phyloP scores from a whole-genome alignment of 2,797 vertebrate genomes.

The Onychomys leucogaster region DNA sequence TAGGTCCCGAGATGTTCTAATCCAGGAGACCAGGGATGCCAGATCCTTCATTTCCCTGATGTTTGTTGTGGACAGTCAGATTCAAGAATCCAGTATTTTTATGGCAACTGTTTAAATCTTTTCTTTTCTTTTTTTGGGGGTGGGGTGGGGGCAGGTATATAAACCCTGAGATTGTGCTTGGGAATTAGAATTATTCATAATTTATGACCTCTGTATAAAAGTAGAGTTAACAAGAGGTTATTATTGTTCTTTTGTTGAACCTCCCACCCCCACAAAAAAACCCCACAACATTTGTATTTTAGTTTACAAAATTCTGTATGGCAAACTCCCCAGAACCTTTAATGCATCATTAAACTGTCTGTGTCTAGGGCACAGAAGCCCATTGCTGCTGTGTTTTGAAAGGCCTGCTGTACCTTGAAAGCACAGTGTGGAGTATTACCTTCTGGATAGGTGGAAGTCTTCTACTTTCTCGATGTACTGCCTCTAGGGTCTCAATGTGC shows the following conservation, averaged over 20 bases:
- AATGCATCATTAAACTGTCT: conserved; percentile 48
- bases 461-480: conserved; percentile 97
- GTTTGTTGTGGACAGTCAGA: conserved; percentile 13
- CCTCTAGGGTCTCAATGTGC: conserved; percentile 98
- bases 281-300: neutral
- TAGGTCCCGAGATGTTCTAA: neutral
- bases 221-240: conserved; percentile 61
- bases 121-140: neutral
- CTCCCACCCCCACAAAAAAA: neutral
- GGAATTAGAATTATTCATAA: conserved; percentile 62
- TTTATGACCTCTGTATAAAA: conserved; percentile 64
- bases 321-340: conserved; percentile 55
- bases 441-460: conserved; percentile 99
- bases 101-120: conserved; percentile 17
- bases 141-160: neutral
- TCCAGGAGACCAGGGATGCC: neutral
- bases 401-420: neutral
- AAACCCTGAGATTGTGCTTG: conserved; percentile 34
- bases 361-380: neutral
- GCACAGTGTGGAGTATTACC: conserved; percentile 85
- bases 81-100: conserved; percentile 39
- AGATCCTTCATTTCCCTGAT: conserved; percentile 52
- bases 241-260: conserved; percentile 66
- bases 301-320: conserved; percentile 54
- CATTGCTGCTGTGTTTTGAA: conserved; percentile 23